Percentiles rank a stretch among this genome's conserved stretches.
phyloP scores from a whole-genome alignment of 1,140 invertebrate genomes.

The Temnothorax nylanderi region DNA sequence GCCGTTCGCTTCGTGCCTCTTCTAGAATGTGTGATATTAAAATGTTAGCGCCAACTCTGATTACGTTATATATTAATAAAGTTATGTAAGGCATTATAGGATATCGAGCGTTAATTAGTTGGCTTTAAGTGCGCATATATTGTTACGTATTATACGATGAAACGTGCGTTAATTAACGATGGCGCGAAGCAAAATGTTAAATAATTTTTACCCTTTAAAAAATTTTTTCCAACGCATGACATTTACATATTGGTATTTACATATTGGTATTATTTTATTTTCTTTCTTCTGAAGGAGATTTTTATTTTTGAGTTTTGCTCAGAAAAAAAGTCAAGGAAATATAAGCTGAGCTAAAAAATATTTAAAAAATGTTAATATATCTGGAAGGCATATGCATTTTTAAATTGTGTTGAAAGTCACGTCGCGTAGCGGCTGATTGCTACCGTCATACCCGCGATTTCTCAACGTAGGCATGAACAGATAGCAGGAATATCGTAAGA shows the following conservation, averaged over 20 bases:
- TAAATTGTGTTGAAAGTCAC: constrained; percentile 1
- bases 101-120: constrained; percentile 13
- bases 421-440: background rate
- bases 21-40: constrained; percentile 4
- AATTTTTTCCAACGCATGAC: background rate
- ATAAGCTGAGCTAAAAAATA: background rate
- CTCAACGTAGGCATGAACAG: background rate
- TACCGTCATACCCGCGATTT: constrained; percentile 9
- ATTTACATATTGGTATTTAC: background rate
- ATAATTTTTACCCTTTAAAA: background rate
- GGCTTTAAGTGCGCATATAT: background rate
- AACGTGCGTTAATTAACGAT: constrained; percentile 4
- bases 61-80: constrained; percentile 20
- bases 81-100: background rate
- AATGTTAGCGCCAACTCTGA: background rate
- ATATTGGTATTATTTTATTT: background rate
- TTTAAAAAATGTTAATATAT: background rate
- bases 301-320: background rate
- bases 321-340: background rate
- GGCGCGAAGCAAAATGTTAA: background rate
- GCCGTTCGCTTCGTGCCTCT: background rate
- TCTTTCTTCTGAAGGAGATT: background rate
- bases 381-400: background rate
- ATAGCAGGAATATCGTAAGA: background rate
- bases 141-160: constrained; percentile 18